Evolutionary conservation across 2,888 invertebrate genomes (phyloP).

Genomic region (Ectemnius lituratus): DNA sequence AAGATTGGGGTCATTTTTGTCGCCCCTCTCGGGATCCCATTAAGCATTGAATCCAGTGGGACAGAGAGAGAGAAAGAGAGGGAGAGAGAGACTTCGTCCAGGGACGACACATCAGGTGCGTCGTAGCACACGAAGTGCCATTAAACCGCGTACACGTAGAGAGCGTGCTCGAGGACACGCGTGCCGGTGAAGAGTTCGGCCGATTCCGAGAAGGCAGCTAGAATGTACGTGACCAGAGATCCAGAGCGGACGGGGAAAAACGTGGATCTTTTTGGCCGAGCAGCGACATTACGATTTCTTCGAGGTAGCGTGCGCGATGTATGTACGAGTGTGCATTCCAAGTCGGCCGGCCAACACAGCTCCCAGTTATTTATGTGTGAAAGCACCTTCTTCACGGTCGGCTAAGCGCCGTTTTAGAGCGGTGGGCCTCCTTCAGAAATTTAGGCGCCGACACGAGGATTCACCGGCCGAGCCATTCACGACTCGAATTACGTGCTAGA

Average conservation of each 20-base stretch:
- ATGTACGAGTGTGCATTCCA: constrained; percentile 44
- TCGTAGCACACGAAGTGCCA: constrained; percentile 16
- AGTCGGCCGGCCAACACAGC: constrained; percentile 27
- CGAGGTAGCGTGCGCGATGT: not conserved
- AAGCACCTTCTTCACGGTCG: constrained; percentile 27
- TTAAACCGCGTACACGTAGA: constrained; percentile 17
- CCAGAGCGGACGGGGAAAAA: constrained; percentile 14
- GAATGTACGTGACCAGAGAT: constrained; percentile 54
- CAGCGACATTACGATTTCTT: constrained; percentile 20
- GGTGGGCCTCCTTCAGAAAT: constrained; percentile 47
- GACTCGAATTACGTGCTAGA: constrained; percentile 49
- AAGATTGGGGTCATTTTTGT: not conserved
- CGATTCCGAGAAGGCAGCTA: constrained; percentile 28
- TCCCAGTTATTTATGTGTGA: constrained; percentile 48
- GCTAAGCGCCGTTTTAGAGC: constrained; percentile 26
- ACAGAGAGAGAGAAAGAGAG: not conserved
- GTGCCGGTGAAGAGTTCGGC: constrained; percentile 17
- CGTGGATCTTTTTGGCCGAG: constrained; percentile 19
- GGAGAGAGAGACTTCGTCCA: not conserved
- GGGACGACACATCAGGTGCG: constrained; percentile 16
- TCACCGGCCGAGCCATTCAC: constrained; percentile 30
- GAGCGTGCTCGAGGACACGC: constrained; percentile 42
- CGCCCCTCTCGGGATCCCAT: not conserved
- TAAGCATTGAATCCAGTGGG: not conserved
- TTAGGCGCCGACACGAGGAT: constrained; percentile 57